Conservation (phyloP, 2,797 vertebrate species). For the Crypturellus tataupa region DNA sequence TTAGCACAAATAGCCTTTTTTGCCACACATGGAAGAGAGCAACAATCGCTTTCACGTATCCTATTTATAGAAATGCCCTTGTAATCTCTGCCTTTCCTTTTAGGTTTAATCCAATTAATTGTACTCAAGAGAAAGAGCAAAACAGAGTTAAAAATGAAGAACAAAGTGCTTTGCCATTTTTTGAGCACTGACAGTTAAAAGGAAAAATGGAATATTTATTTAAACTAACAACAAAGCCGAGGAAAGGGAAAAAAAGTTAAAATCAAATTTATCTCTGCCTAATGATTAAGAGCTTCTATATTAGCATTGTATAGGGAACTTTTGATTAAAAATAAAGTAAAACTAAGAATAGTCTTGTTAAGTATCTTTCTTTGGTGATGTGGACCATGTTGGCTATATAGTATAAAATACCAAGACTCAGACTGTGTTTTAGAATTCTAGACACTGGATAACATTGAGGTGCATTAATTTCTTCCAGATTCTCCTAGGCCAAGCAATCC, state of each 20-base stretch:
- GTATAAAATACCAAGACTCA: background rate
- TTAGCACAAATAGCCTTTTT: constrained; percentile 27
- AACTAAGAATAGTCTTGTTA: background rate
- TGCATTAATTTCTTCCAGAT: background rate
- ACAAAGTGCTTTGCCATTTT: background rate
- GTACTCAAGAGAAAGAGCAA: constrained; percentile 19
- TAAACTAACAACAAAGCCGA: constrained; percentile 15
- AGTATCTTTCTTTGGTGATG: background rate
- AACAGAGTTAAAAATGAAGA: constrained; percentile 7
- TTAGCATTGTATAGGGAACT: background rate
- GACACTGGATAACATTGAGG: background rate
- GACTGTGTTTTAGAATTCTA: background rate
- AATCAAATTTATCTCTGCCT: background rate
- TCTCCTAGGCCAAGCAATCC: background rate
- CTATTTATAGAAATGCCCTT: constrained; percentile 2
- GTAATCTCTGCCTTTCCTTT: constrained; percentile 6
- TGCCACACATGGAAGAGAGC: background rate
- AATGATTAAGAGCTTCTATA: background rate
- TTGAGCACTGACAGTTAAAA: constrained; percentile 24
- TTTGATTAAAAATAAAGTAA: constrained; percentile 19
- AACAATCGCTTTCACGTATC: background rate
- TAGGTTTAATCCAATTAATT: constrained; percentile 32
- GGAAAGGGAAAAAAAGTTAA: constrained; percentile 7
- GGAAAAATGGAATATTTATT: background rate
- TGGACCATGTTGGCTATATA: background rate